Percentiles rank a stretch among this genome's conserved stretches.
Conservation (phyloP, 2,888 invertebrate species). For the Drosophila yooni region DNA sequence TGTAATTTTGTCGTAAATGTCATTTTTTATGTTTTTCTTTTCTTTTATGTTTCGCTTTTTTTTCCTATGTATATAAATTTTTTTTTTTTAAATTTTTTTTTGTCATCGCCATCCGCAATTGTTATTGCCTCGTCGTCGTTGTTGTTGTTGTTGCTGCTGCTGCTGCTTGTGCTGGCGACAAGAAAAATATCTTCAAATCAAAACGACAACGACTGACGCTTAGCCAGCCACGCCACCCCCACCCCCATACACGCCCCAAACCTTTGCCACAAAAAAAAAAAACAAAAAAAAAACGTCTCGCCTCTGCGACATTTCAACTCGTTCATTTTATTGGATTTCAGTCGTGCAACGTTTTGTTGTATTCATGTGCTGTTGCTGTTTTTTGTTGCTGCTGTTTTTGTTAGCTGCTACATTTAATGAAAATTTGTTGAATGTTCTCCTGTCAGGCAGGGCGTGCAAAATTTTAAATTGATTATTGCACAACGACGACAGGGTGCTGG, state of each 20-base stretch:
- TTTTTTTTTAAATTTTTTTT: conserved; percentile 15
- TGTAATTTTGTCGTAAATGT: conserved; percentile 73
- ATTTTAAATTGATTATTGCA: conserved; percentile 71
- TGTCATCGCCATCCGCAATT: conserved; percentile 52
- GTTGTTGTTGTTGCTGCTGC: conserved; percentile 18
- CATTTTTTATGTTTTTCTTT: conserved; percentile 64
- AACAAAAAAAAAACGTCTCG: conserved; percentile 6
- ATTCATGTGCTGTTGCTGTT: background rate
- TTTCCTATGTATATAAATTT: conserved; percentile 1
- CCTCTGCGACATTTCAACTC: conserved; percentile 61
- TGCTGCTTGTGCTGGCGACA: conserved; percentile 20
- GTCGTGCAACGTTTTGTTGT: conserved; percentile 25
- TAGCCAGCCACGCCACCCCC: conserved; percentile 25
- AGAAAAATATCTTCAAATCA: conserved; percentile 72
- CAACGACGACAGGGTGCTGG: conserved; percentile 17
- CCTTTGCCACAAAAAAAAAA: background rate
- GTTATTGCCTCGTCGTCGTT: conserved; percentile 52
- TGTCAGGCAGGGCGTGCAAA: conserved; percentile 63
- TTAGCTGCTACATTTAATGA: conserved; percentile 61
- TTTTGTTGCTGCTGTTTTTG: conserved; percentile 24
- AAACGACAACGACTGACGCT: conserved; percentile 42
- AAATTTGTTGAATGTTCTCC: conserved; percentile 62
- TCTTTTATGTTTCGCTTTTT: background rate
- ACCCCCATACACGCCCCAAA: background rate
- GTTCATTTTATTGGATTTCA: conserved; percentile 66